Percentiles rank a stretch among this genome's conserved stretches.
These are phyloP conservation scores for Promerops cafer DNA, from an alignment of 2,113 vertebrate genomes.

Conservation along the genomic window DNA sequence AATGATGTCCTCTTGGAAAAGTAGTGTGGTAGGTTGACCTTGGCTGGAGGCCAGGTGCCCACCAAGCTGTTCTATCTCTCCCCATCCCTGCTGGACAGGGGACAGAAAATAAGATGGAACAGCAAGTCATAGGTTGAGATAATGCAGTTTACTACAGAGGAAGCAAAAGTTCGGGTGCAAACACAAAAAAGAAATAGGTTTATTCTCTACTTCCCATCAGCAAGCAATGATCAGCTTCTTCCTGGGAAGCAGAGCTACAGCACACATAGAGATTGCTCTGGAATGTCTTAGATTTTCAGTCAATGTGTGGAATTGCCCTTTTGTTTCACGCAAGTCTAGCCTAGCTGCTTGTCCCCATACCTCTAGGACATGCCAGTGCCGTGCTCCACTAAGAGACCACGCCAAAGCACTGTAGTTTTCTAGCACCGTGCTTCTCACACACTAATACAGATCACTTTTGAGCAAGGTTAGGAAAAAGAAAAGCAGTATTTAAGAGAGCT, in stretches of 20 bases:
- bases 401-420: not conserved
- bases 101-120: not conserved
- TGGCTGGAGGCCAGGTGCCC: too few species aligned
- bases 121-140: not conserved
- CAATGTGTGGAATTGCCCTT: not conserved
- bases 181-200: not conserved
- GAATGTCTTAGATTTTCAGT: not conserved
- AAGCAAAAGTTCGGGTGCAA: not conserved
- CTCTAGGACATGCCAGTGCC: not conserved
- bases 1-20: not conserved
- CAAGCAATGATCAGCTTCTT: not conserved
- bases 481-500: not conserved
- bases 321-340: not conserved
- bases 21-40: too few species aligned
- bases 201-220: not conserved
- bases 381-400: not conserved
- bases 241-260: not conserved
- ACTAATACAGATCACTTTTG: not conserved
- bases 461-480: not conserved
- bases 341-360: not conserved
- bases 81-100: not conserved
- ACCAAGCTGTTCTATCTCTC: not conserved
- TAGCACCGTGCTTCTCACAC: not conserved
- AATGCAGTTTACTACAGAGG: not conserved
- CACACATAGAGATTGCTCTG: accelerated